Evolutionary conservation across 2,113 vertebrate genomes (phyloP), one percentile per base, ranked within the genome.

Genomic region (Neolamprologus tretocephalus): DNA sequence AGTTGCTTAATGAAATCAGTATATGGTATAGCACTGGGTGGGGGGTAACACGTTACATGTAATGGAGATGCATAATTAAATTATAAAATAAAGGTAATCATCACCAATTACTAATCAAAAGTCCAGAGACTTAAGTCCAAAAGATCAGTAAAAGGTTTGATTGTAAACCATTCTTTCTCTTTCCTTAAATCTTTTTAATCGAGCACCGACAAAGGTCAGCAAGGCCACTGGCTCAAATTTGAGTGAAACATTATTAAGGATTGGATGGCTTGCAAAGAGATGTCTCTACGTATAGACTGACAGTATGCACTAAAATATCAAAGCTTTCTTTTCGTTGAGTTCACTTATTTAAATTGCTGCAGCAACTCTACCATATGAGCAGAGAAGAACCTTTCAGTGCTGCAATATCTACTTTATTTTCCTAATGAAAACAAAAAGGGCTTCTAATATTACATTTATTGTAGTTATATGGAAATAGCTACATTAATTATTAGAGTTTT

Each of bases 1-100:
- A 81, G 87, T 88, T 78, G 73, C 28, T 90, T 82, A 91, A 91
- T 86, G 54, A 84, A 87, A 92, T 90, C 75, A 80, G 73, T 89
- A 87, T 75, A 83, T 78, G 45, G 81, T 26, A 55, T 87, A 45
- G 26, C 23, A 73, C 68, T 45, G 21, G 68, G 8, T 4, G 16
- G 45, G 73, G 11, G 7, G 10, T 49, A 78, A 49, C 26, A 19
- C 8, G 73, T 31, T 49, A 78, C 73, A 51, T 78, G 73, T 78
- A 49, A 78, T 78, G 45, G 10, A 51, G 73, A 2, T 51, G 45
- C 16, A 1, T 54, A 78, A 78, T 78, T 78, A 12, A 78, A 78
- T 51, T 78, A 31, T 47, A 49, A n/a, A 49, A 31, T 49, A 49
- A 31, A 31, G 17, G 10, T n/a, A n/a, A 78, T 78, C 7, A 49